Percentiles rank a stretch among this genome's conserved stretches.
Conservation (phyloP, 2,888 invertebrate species). For the Acronicta leporina region DNA sequence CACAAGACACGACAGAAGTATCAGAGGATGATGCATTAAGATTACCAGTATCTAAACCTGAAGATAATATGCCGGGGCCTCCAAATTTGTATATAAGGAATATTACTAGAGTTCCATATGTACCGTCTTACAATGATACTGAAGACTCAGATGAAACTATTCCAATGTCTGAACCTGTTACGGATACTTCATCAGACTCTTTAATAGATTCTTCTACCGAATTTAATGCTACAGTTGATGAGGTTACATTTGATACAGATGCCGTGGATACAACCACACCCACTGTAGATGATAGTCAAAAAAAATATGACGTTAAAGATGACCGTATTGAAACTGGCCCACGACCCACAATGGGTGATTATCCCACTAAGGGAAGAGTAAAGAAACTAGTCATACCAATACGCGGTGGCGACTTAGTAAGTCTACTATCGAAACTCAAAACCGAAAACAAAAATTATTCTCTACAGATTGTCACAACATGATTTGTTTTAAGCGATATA, state of each 20-base stretch:
- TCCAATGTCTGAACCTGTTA: not conserved
- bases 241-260: not conserved
- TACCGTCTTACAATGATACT: not conserved
- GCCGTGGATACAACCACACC: not conserved
- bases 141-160: not conserved
- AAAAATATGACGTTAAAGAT: not conserved
- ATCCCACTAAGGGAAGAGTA: slow-evolving; percentile 10
- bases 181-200: not conserved
- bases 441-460: slow-evolving; percentile 61
- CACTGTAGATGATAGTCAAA: not conserved
- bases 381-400: slow-evolving; percentile 47
- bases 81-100: not conserved
- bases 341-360: not conserved
- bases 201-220: not conserved
- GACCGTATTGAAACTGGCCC: not conserved
- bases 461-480: slow-evolving; percentile 53
- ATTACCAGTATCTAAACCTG: not conserved
- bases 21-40: not conserved
- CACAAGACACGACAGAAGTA: too few relatives aligned
- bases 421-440: slow-evolving; percentile 49
- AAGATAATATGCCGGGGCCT: too few relatives aligned
- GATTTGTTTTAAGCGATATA: slow-evolving; percentile 38
- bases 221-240: not conserved
- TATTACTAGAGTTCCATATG: not conserved
- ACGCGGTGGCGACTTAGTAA: slow-evolving; percentile 52